Evolutionary conservation across 1,140 invertebrate genomes (phyloP), one percentile per base, ranked within the genome.

Genomic region (Leptinotarsa lineolata): DNA sequence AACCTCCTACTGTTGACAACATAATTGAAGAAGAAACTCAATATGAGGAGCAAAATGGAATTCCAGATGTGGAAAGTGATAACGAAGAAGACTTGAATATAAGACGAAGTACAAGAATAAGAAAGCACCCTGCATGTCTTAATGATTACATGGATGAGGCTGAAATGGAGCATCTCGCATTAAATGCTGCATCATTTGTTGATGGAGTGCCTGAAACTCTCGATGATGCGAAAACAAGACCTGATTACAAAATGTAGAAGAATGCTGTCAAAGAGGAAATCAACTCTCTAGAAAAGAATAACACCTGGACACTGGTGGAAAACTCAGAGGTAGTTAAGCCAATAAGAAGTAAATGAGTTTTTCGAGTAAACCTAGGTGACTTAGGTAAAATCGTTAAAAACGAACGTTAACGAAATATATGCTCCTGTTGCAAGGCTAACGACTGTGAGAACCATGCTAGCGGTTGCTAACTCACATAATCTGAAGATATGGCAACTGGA

Each of bases 281-380:
- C 46, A 15, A 77, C 22, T 76, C 79, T 20, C 72, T 82, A 24
- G 76, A 76, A 39, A 77, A 79, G 75, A 84, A 84, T 76, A 78
- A 81, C n/a, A 84, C 83, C 11, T 84, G 82, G 81, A 75, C 65
- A 54, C 65, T 81, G 58, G 74, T 77, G 11, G 72, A 81, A 58
- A 68, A 68, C 72, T 6, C 74, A 70, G 64, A 75, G 63, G 73
- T 64, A 58, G 80, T 77, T 15, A 18, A 68, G 20, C n/a, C n/a
- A 54, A 54, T 54, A 54, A 15, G n/a, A 73, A 68, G 67, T 1
- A 76, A 81, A 77, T 87, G 85, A 86, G 84, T 88, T 5, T 87
- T 78, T 54, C n/a, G 15, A 68, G 84, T 77, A 76, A 78, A 30
- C 2, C 72, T 68, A 54, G 22, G 30, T n/a, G 60, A 59, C 44